Conservation (phyloP, 2,797 vertebrate genomes). For the Lepilemur septentrionalis region DNA sequence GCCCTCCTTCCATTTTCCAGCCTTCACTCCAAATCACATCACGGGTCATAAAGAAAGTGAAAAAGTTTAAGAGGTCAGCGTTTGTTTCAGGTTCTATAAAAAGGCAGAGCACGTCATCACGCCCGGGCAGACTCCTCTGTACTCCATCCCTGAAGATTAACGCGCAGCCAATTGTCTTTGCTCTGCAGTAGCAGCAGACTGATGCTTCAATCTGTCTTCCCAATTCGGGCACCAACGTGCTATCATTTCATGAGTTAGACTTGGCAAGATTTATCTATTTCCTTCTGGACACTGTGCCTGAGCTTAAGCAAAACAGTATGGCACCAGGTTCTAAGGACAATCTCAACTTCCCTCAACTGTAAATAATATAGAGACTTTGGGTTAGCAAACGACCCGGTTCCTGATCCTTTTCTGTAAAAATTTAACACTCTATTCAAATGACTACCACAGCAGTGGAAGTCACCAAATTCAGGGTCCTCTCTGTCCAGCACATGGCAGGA, state of each 20-base stretch:
- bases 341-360: background rate
- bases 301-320: background rate
- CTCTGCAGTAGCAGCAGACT: background rate
- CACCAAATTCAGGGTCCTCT: background rate
- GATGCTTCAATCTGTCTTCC: slow-evolving; percentile 35
- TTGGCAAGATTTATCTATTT: slow-evolving; percentile 32
- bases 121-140: background rate
- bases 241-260: slow-evolving; percentile 22
- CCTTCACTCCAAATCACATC: background rate
- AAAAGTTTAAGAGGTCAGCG: background rate
- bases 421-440: background rate
- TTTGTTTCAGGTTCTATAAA: slow-evolving; percentile 6
- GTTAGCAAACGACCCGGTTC: background rate
- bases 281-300: background rate
- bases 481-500: background rate
- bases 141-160: background rate
- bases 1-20: background rate
- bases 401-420: background rate
- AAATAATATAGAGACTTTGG: background rate
- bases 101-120: background rate
- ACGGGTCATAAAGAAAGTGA: background rate
- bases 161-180: slow-evolving; percentile 1
- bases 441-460: background rate
- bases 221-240: slow-evolving; percentile 4
- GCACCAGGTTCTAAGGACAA: background rate